Conservation (phyloP, 2,888 invertebrate genomes). For the Quadriops clusia region DNA sequence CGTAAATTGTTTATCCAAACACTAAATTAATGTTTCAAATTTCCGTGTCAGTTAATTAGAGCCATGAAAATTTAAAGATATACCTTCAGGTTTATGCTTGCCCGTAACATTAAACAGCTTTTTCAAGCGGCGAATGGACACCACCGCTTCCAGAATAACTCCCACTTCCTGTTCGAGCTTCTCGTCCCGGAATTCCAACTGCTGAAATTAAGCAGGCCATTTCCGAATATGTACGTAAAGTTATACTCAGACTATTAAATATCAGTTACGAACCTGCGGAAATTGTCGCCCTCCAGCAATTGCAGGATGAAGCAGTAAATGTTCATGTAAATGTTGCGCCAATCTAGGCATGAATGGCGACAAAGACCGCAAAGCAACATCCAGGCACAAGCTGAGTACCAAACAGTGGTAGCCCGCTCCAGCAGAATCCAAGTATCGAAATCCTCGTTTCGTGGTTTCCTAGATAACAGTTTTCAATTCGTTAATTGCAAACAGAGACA, state of each 20-base stretch:
- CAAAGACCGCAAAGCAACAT: slow-evolving; percentile 73
- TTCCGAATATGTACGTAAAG: background rate
- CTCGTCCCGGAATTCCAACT: slow-evolving; percentile 22
- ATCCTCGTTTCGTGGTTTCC: slow-evolving; percentile 84
- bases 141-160: slow-evolving; percentile 26
- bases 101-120: slow-evolving; percentile 30
- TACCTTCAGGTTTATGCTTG: slow-evolving; percentile 30
- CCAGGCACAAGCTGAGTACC: slow-evolving; percentile 71
- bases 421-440: slow-evolving; percentile 41
- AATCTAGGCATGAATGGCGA: slow-evolving; percentile 98
- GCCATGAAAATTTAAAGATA: too few relatives aligned
- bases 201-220: slow-evolving; percentile 17
- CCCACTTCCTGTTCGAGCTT: slow-evolving; percentile 27
- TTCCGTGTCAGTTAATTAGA: too few relatives aligned
- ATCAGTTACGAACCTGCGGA: slow-evolving; percentile 22
- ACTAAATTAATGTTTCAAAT: too few relatives aligned
- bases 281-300: slow-evolving; percentile 17
- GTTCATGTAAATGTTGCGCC: slow-evolving; percentile 88
- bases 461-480: too few relatives aligned
- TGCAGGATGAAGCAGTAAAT: slow-evolving; percentile 49
- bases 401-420: slow-evolving; percentile 52
- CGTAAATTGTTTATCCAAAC: too few relatives aligned
- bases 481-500: too few relatives aligned
- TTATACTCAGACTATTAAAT: background rate
- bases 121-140: slow-evolving; percentile 30